Evolutionary conservation across 2,797 vertebrate species (phyloP), one percentile per base, ranked within the genome.

Genomic region (Harpagifer antarcticus): DNA sequence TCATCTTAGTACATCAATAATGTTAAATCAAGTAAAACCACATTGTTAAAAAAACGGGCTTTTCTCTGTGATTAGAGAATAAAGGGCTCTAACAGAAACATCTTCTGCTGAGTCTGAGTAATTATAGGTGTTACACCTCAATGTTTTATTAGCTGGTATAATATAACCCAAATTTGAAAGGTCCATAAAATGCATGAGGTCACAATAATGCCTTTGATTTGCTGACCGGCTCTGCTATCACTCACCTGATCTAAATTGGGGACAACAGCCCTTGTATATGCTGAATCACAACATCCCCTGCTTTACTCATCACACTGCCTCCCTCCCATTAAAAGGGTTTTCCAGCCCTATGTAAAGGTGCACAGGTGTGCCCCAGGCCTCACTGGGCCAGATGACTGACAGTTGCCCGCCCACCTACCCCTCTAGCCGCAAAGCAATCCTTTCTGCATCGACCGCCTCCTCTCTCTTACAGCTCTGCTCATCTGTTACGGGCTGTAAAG

Each of bases 401-500:
- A 86, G 81, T 48, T 87, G 82, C 76, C 89, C 79, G 45, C 83
- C 86, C 85, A 62, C 56, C 14, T 11, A 57, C 84, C 76, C 87
- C 87, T 78, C 72, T 19, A 72, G 77, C 68, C 6, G 53, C 84
- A 86, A 86, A 65, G 89, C 88, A 91, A 40, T 63, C 76, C 64
- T 68, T 50, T 69, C 78, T 52, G 54, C 44, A 59, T 56, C 5
- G 42, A 58, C 75, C 2, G 5, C 78, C 82, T 78, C 78, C 87
- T 37, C 78, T 76, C 68, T 72, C 58, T 60, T 56, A 27, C 78
- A 73, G 78, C 67, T 83, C 83, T 62, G 62, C 84, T 92, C 78
- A 82, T 91, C 81, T 93, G 82, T 90, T 89, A n/a, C 9, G 19
- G 78, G 83, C 77, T 43, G 84, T 90, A 92, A 90, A 91, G 77